Base-by-base conservation (phyloP, 1,140 invertebrate genomes). In the Eumaeus atala region DNA sequence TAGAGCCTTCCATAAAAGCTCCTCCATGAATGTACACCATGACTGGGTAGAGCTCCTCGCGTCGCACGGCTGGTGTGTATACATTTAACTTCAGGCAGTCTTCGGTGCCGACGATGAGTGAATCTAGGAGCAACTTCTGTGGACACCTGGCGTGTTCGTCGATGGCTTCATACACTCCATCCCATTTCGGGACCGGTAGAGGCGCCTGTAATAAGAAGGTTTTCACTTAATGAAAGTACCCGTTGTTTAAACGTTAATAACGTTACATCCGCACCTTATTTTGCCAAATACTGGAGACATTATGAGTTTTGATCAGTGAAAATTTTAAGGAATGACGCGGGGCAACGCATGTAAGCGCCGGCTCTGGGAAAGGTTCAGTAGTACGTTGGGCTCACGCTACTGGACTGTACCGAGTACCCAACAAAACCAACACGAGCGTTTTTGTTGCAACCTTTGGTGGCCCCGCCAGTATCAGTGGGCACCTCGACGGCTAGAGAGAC, bases 11-110 rank as follows among this genome's bases (percentile, higher is more conserved):
- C 8, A 88, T 87, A 74, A 92, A 93, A 12, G 80, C 89, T 50
- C 92, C 92, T 9, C 90, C 90, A 58, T 93, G 91, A 12, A 93
- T 88, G 70, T 87, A 93, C 3, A 93, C 88, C 88, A 93, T 90
- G 0, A 92, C 91, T 1, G 92, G 87, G 2, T 84, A 64, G 33
- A 72, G 55, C 38, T 48, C 21, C n/a, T 49, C 42, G 0, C 55
- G 36, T 11, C 37, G 12, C 1, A 57, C 51, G 2, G 53, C 75
- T 17, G 94, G 95, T 0, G 92, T 91, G 72, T 95, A 96, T 9
- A 97, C 89, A 73, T 97, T 96, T 3, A 96, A 82, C 60, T 93
- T 94, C 9, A 96, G 81, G 76, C 95, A 97, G 81, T 97, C 94
- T 65, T 94, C 93, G 36, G 86, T 89, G 14, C 91, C 91, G 3